Percentiles rank a stretch among this genome's conserved stretches.
phyloP scores from a whole-genome alignment of 2,113 vertebrate genomes.

The Phoenicopterus ruber region DNA sequence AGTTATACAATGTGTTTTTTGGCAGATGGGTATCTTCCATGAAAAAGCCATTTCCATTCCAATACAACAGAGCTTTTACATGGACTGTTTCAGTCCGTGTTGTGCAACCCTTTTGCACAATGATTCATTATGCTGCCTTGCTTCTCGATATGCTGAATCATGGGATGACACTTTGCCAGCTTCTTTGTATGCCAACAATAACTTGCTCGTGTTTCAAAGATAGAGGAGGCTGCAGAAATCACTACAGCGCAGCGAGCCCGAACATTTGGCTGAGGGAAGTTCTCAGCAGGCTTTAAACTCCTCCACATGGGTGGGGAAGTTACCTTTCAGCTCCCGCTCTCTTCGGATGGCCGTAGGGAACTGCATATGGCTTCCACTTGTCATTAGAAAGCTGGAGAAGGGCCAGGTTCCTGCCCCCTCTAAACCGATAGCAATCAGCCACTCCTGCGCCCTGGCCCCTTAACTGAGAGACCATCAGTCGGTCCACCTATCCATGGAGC shows the following conservation, averaged over 20 bases:
- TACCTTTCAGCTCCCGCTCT: not conserved
- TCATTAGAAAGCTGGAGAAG: not conserved
- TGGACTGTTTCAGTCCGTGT: not conserved
- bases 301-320: not conserved
- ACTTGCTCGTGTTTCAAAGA: conserved; percentile 3
- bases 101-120: conserved; percentile 27
- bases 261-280: not conserved
- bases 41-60: conserved; percentile 39
- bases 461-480: not conserved
- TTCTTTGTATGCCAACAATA: conserved; percentile 34
- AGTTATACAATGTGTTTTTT: conserved; percentile 2
- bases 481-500: not conserved
- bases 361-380: not conserved
- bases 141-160: conserved; percentile 49
- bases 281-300: conserved; percentile 19
- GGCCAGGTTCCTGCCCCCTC: not conserved
- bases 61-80: conserved; percentile 10
- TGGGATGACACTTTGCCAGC: conserved; percentile 30
- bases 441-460: not conserved
- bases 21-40: not conserved
- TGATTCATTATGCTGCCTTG: conserved; percentile 41
- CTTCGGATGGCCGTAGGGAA: not conserved
- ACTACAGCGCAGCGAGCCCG: not conserved
- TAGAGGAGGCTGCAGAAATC: not conserved
- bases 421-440: not conserved